These are phyloP conservation scores for Boloria euphrosyne DNA, from an alignment of 2,888 invertebrate genomes.

Conservation along the genomic window DNA sequence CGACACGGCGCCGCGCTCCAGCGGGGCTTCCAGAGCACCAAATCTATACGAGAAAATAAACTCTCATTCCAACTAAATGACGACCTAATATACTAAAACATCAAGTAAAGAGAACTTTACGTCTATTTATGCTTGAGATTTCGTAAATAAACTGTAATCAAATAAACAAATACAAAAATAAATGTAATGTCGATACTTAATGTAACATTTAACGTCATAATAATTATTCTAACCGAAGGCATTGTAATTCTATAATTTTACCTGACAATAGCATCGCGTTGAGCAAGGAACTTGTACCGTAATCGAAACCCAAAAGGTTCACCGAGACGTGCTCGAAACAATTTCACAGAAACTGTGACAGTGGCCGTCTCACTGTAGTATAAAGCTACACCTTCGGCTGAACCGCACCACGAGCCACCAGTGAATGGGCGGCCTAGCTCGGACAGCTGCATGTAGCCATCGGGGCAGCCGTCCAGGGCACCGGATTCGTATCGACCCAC, in stretches of 20 bases:
- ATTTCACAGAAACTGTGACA: constrained; percentile 91
- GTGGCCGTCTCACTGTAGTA: constrained; percentile 96
- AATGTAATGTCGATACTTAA: background rate
- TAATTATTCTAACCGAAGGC: no score
- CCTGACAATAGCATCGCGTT: constrained; percentile 89
- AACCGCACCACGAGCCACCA: constrained; percentile 95
- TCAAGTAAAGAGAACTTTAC: no score
- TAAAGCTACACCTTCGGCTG: constrained; percentile 89
- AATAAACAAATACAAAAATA: background rate
- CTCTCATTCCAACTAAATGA: no score
- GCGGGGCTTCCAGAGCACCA: constrained; percentile 88
- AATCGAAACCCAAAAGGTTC: constrained; percentile 91
- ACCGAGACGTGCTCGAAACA: constrained; percentile 87
- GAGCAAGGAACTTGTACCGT: constrained; percentile 91
- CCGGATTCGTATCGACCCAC: constrained; percentile 91
- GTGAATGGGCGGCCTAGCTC: constrained; percentile 93
- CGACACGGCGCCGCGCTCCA: constrained; percentile 92
- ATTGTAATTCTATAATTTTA: constrained; percentile 48
- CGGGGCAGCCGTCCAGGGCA: constrained; percentile 90
- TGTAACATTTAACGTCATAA: no score
- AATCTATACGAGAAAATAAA: constrained; percentile 70
- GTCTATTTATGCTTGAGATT: no score
- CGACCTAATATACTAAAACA: no score
- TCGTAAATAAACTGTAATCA: background rate
- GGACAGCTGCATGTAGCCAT: constrained; percentile 93